Evolutionary conservation across 2,888 invertebrate genomes (phyloP), one percentile per base, ranked within the genome.

Genomic region (Argynnis bischoffii): DNA sequence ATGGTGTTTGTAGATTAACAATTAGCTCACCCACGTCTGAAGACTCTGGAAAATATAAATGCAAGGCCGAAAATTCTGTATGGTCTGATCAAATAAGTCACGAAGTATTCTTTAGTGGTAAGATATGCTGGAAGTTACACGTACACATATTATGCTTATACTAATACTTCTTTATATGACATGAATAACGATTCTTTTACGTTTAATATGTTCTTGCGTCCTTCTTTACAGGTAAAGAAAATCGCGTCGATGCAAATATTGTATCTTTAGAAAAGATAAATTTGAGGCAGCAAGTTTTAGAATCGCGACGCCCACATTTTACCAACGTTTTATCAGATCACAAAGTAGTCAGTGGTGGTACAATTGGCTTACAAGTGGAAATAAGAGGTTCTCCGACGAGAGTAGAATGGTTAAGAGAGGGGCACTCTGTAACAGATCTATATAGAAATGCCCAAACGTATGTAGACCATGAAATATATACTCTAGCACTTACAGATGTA

Each of bases 361-460:
- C 96, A 0, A 95, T 97, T 70, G 97, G 97, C 3, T 93, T 97
- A 21, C 96, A 97, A 83, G 96, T 97, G 0, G 96, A 97, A 84
- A 95, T 96, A 48, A 95, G 94, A 82, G 96, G 96, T 78, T 90
- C 90, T 21, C 95, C 95, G 15, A 95, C 96, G 11, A 95, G 95
- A 75, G 95, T 97, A 0, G 95, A 95, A 74, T 97, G 97, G 97
- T 92, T 95, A 63, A 93, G 95, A 73, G 95, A 95, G 79, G 94
- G 94, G 6, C 88, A 93, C 59, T 93, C 94, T 0, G 93, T 94
- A 5, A 92, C 89, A 0, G 93, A 93, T 59, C 84, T 92, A 0
- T 94, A 95, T 60, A 89, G 94, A 50, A 95, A 95, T 79, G 94
- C 96, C 57, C 93, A 93, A 69, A 95, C 95, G 0, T 95, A 96